phyloP scores from a whole-genome alignment of 2,113 vertebrate species.

The Oryzias javanicus region DNA sequence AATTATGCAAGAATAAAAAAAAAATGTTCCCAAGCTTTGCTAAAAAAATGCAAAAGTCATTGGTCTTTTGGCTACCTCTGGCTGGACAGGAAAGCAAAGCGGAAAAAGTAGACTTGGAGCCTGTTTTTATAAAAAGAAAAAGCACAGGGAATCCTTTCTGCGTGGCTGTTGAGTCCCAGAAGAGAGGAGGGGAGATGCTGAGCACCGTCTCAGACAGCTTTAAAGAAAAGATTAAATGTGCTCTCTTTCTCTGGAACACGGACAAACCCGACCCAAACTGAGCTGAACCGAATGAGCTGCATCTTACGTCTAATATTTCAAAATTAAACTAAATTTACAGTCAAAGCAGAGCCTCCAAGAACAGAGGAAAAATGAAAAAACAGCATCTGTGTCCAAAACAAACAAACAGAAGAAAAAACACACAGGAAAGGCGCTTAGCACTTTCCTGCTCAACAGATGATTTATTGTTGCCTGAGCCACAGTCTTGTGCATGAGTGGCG shows the following conservation, averaged over 20 bases:
- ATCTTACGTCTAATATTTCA: no score
- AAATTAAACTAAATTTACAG: no score
- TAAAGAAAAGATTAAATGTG: slow-evolving; percentile 24
- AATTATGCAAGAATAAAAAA: no score
- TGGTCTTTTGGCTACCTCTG: slow-evolving; percentile 2
- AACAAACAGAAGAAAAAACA: no score
- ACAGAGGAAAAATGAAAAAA: no score
- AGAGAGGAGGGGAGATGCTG: slow-evolving; percentile 18
- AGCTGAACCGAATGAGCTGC: no score
- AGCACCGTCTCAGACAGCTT: slow-evolving; percentile 11
- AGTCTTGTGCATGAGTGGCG: no score
- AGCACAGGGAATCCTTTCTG: slow-evolving; percentile 67
- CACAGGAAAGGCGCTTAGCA: no score
- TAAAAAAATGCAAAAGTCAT: slow-evolving; percentile 5
- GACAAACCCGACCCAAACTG: neutral
- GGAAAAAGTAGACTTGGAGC: slow-evolving; percentile 47
- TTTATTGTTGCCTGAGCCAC: no score
- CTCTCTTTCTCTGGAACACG: slow-evolving; percentile 3
- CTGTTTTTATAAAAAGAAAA: slow-evolving; percentile 33
- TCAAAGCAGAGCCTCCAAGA: no score
- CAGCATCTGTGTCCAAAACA: no score
- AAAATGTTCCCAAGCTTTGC: neutral
- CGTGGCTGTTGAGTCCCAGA: slow-evolving; percentile 58
- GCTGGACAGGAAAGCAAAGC: slow-evolving; percentile 17
- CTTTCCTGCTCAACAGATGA: no score